Evolutionary conservation across 1,140 invertebrate genomes (phyloP), one percentile per base, ranked within the genome.

Genomic region (Physella acuta): DNA sequence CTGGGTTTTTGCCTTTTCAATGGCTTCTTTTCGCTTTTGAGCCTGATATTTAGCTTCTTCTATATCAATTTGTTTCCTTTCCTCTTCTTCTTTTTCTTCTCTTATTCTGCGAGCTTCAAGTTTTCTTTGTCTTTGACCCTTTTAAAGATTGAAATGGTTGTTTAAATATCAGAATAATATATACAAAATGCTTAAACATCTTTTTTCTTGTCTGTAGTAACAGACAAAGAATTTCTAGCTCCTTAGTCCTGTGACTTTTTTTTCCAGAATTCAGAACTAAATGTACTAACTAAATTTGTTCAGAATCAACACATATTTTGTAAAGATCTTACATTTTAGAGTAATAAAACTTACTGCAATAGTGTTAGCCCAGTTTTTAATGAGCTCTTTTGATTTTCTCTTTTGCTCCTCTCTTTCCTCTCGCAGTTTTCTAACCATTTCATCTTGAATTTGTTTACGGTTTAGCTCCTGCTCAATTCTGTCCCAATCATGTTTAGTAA

Each of bases 1-100:
- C 63, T 81, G 79, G 52, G 81, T 82, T 70, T 85, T 86, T 4
- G 85, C 85, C 70, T 85, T 84, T 58, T 85, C 85, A 66, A 86
- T 83, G 1, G 82, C 82, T 59, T 84, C 82, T 72, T 78, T 82
- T 44, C 85, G 73, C 71, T 84, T 72, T 56, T 77, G 69, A 31
- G 84, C 84, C 62, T 84, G 83, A 65, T 72, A 84, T 69, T 83
- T 78, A 1, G 83, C 83, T 71, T 85, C 83, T 70, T 85, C 85
- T 26, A 85, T 31, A 69, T 86, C 85, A 39, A 85, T 71, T 58
- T 72, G 59, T 36, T 73, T 72, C 56, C 76, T 76, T 63, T 85
- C 81, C 63, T 81, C 82, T 70, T 86, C 84, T 52, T 85, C 81
- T 69, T 82, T 82, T 58, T 77, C 75, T 70, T 85, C 80, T 39